phyloP scores from a whole-genome alignment of 2,888 invertebrate species.

The Eilema depressum region DNA sequence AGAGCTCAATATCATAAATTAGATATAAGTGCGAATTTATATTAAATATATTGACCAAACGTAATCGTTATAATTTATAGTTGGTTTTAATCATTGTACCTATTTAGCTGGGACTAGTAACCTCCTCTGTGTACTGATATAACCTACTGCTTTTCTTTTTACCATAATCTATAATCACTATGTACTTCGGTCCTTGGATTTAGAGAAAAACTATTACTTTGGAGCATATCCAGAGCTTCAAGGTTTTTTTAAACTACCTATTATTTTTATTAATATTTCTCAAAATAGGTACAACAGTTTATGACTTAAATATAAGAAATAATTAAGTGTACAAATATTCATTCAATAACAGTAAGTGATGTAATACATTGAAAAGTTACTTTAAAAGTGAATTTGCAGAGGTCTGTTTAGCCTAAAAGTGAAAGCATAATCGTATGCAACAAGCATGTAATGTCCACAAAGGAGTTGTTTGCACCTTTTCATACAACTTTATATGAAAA shows the following conservation, averaged over 20 bases:
- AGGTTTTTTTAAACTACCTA: neutral
- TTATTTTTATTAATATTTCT: neutral
- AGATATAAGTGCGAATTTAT: constrained; percentile 1
- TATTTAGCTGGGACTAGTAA: neutral
- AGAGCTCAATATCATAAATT: constrained; percentile 27
- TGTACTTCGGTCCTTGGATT: neutral
- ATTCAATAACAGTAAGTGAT: neutral
- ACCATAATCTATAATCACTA: neutral
- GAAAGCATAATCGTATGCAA: neutral
- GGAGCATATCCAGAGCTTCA: neutral
- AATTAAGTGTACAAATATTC: neutral
- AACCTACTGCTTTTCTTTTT: neutral
- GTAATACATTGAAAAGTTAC: neutral
- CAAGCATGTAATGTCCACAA: too few species aligned
- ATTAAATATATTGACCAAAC: constrained; percentile 4
- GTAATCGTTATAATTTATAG: neutral
- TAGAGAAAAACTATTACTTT: neutral
- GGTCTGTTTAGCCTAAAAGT: neutral
- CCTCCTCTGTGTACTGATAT: neutral
- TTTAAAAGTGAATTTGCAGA: neutral
- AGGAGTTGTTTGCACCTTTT: too few species aligned
- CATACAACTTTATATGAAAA: too few species aligned
- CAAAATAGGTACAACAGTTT: neutral
- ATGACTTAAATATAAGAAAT: neutral
- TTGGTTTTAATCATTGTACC: neutral